Evolutionary conservation across 1,140 invertebrate species (phyloP), one percentile per base, ranked within the genome.

Genomic region (Rhagoletis pomonella): DNA sequence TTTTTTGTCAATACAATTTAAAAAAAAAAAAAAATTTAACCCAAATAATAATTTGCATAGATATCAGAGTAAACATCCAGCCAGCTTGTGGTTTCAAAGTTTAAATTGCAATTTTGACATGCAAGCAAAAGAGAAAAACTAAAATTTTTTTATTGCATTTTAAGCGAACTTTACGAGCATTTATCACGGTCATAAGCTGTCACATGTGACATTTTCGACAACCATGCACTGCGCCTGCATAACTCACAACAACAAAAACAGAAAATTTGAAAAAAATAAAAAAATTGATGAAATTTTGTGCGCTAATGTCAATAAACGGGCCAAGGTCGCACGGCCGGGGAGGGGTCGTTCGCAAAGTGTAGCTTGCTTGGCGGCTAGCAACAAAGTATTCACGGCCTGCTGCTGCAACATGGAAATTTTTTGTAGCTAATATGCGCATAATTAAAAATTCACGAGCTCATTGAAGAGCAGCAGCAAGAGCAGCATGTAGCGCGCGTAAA

Each of bases 71-170:
- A 1, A 29, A 29, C 29, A 29, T 29, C 29, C 67, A 9, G 42
- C 39, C 42, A 4, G 67, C 42, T 73, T 47, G 67, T 39, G 39
- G 12, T 47, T 4, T 47, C 67, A 47, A 73, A 73, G 67, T 73
- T 73, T 47, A 73, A 73, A 73, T 73, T 73, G 42, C 42, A 73
- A 73, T 42, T 73, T 73, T 47, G 67, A 73, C 42, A 42, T 14
- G 39, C 73, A 17, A 14, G 47, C 73, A 50, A 81, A 55, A 50
- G 55, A 7, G 3, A 17, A 50, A 50, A 58, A 5, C 17, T 55
- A 55, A 81, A 81, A 81, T 81, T 81, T 81, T 81, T 81, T 55
- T 81, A 81, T 81, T 55, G 47, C 73, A 81, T 81, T 55, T 81
- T 58, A 81, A 55, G 47, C 67, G 47, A 55, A 81, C 73, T 55